Evolutionary conservation across 2,797 vertebrate species (phyloP).

Genomic region (Lagodon rhomboides): DNA sequence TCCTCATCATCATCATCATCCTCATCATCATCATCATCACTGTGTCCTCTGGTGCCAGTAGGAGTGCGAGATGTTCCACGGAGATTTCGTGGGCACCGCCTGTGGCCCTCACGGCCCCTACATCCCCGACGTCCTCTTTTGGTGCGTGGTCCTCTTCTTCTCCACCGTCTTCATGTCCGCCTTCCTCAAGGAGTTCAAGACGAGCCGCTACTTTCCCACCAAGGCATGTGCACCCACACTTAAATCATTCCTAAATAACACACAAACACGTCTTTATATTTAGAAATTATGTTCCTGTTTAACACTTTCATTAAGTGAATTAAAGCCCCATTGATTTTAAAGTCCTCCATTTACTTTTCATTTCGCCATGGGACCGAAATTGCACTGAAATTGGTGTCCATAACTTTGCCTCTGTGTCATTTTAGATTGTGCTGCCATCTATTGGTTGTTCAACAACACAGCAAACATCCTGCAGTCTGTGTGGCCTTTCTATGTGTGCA

Average conservation of each 20-base stretch:
- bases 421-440: constrained; percentile 60
- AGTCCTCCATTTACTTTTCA: constrained; percentile 10
- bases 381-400: not conserved
- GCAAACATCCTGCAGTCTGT: constrained; percentile 23
- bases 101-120: constrained; percentile 95
- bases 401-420: not conserved
- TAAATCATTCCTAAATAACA: not conserved
- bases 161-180: constrained; percentile 96
- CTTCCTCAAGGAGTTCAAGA: constrained; percentile 98
- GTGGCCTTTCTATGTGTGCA: constrained; percentile 19
- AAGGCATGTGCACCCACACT: constrained; percentile 84
- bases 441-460: constrained; percentile 28
- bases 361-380: constrained; percentile 7
- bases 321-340: constrained; percentile 4
- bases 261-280: not conserved
- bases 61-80: constrained; percentile 90
- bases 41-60: constrained; percentile 75
- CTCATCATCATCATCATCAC: constrained; percentile 25
- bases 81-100: constrained; percentile 91
- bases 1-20: constrained; percentile 5
- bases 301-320: not conserved
- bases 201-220: constrained; percentile 97
- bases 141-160: constrained; percentile 98
- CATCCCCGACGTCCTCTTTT: constrained; percentile 98
- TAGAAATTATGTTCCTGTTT: not conserved